These are phyloP conservation scores for Orchestia grillus DNA, from an alignment of 1,140 invertebrate genomes.

Conservation along the genomic window DNA sequence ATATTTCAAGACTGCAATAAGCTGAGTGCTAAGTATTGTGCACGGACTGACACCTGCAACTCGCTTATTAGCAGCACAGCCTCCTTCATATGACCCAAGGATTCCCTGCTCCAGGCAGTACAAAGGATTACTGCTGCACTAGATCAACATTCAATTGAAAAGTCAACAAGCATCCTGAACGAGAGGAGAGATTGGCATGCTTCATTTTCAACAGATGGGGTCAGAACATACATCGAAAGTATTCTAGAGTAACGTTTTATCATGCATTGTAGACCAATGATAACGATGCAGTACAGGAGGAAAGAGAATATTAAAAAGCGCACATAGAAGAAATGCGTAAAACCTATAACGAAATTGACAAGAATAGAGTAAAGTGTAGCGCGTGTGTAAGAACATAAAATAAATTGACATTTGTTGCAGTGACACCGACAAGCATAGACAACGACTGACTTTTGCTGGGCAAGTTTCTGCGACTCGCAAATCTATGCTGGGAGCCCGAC, in stretches of 20 bases:
- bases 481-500: no score
- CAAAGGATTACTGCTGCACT: not conserved
- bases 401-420: not conserved
- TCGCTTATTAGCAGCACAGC: no score
- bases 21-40: no score
- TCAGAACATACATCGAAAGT: not conserved
- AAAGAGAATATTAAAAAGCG: not conserved
- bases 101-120: no score
- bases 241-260: not conserved
- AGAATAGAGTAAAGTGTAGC: not conserved
- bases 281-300: not conserved
- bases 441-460: not conserved
- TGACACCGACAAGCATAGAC: not conserved
- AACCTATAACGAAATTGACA: not conserved
- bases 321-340: not conserved
- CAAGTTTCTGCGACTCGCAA: no score
- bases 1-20: no score
- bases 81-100: no score
- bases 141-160: not conserved
- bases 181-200: not conserved
- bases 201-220: not conserved
- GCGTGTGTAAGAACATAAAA: not conserved
- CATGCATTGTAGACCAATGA: not conserved
- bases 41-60: no score
- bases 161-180: not conserved